A percentile compares a stretch with the other conserved stretches of the same genome.
Conservation (phyloP, 2,113 vertebrate species). For the Nipponia nippon region DNA sequence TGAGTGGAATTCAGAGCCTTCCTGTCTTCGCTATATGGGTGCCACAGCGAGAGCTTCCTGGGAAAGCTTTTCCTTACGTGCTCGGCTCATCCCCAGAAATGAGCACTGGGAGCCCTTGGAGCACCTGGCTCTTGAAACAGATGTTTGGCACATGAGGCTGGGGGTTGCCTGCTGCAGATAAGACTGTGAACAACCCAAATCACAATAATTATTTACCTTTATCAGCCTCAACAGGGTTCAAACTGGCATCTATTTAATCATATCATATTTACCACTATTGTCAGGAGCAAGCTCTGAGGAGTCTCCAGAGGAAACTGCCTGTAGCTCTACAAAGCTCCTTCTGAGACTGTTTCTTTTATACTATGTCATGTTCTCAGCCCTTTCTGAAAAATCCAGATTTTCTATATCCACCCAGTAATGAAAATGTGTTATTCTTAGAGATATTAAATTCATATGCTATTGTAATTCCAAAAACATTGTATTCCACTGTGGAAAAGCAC, state of each 20-base stretch:
- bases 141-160: background rate
- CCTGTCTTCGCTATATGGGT: background rate
- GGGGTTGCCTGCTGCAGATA: background rate
- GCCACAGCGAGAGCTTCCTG: background rate
- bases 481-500: background rate
- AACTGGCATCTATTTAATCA: slow-evolving; percentile 6
- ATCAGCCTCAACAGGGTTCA: slow-evolving; percentile 24
- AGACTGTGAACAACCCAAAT: background rate
- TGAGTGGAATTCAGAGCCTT: background rate
- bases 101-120: background rate
- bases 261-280: background rate
- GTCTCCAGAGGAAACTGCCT: background rate
- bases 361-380: background rate
- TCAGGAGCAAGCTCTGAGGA: background rate
- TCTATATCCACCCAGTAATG: background rate
- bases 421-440: background rate
- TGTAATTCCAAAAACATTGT: background rate
- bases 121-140: slow-evolving; percentile 1
- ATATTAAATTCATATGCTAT: background rate
- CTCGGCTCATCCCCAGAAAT: background rate
- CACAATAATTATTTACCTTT: slow-evolving; percentile 43
- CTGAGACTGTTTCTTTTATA: background rate
- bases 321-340: background rate
- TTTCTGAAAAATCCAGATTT: background rate
- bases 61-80: background rate